These are phyloP conservation scores for Paramuricea clavata DNA, from an alignment of 92 coral and sea anemone species.

Conservation along the genomic window DNA sequence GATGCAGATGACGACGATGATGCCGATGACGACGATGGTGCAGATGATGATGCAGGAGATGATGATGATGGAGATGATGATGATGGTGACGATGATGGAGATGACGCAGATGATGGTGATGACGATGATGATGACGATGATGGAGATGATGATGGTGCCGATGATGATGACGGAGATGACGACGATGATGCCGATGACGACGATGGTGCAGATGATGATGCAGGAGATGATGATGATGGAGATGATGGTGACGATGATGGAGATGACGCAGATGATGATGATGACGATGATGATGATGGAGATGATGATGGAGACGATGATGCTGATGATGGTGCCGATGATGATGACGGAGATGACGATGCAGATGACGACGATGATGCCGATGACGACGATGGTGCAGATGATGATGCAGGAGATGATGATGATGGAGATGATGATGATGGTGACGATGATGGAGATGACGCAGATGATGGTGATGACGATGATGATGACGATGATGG, in stretches of 20 bases:
- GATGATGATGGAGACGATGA: slow-evolving; percentile 3
- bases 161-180: not conserved
- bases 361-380: slow-evolving; percentile 8
- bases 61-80: not conserved
- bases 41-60: not conserved
- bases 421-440: not conserved
- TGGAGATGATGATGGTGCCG: not conserved
- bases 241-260: slow-evolving; percentile 20
- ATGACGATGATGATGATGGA: slow-evolving; percentile 14
- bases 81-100: not conserved
- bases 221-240: not conserved
- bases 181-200: not conserved
- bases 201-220: not conserved
- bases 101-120: not conserved
- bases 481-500: not conserved
- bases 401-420: not conserved
- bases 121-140: slow-evolving; percentile 9
- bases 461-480: not conserved
- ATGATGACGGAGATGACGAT: slow-evolving; percentile 4
- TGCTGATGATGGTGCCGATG: slow-evolving; percentile 12
- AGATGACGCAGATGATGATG: slow-evolving; percentile 4
- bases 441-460: not conserved
- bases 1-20: slow-evolving; percentile 5
- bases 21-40: slow-evolving; percentile 15
- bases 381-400: not conserved